These are phyloP conservation scores for Otus sunia DNA, from an alignment of 2,113 vertebrate genomes.

Conservation along the genomic window DNA sequence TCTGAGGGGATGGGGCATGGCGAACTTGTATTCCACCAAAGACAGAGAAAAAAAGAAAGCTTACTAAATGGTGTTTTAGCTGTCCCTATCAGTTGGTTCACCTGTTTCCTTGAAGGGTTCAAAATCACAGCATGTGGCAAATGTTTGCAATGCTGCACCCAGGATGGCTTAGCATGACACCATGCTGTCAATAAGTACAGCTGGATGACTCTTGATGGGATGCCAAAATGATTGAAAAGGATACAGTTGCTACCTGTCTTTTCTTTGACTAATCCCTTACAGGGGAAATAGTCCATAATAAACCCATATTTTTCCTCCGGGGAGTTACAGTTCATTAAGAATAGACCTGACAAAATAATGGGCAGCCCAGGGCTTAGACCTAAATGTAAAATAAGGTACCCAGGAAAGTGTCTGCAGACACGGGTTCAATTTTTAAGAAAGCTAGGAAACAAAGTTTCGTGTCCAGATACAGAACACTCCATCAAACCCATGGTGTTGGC, in stretches of 20 bases:
- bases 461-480: neutral
- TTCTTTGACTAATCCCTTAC: neutral
- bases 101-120: neutral
- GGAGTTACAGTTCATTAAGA: neutral
- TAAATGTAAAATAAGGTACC: neutral
- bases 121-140: neutral
- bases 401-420: neutral
- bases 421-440: neutral
- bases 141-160: neutral
- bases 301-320: neutral
- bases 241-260: neutral
- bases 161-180: neutral
- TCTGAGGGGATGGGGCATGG: neutral
- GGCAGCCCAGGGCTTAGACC: neutral
- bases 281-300: neutral
- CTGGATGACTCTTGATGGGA: neutral
- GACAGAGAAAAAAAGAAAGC: neutral
- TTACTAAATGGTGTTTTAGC: neutral
- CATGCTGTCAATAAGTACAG: neutral
- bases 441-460: neutral
- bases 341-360: neutral
- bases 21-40: neutral
- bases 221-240: neutral
- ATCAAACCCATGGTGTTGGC: rapidly evolving
- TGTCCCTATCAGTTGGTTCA: neutral